Conservation (phyloP, 2,888 invertebrate genomes). For the Aphidoletes aphidimyza region DNA sequence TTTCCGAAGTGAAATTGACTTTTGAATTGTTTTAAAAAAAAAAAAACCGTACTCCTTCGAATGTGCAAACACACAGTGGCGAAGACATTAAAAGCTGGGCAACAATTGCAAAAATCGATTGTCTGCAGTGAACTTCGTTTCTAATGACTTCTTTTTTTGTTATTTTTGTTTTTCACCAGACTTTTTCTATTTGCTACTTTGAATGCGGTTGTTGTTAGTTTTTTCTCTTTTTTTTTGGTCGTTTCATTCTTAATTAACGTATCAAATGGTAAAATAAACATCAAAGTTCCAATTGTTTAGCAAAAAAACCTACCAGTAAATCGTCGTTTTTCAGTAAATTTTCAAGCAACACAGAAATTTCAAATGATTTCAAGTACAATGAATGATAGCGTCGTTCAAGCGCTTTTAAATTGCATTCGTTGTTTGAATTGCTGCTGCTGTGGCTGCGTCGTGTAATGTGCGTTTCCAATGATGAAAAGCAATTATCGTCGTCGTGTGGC, state of each 20-base stretch:
- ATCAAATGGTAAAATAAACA: too few species aligned
- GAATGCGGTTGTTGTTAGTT: too few species aligned
- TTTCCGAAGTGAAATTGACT: background rate
- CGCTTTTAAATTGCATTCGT: slow-evolving; percentile 68
- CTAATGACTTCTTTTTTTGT: background rate
- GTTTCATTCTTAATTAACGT: background rate
- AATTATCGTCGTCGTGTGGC: slow-evolving; percentile 52
- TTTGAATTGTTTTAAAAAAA: background rate
- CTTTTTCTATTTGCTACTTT: too few species aligned
- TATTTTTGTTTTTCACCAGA: too few species aligned
- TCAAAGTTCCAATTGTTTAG: background rate
- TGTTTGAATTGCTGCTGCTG: slow-evolving; percentile 56
- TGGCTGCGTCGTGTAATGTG: slow-evolving; percentile 54
- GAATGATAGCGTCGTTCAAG: slow-evolving; percentile 91
- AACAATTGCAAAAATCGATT: background rate
- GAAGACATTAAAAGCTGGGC: too few species aligned
- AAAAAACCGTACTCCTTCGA: too few species aligned
- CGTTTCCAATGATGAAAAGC: slow-evolving; percentile 52
- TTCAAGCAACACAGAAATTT: slow-evolving; percentile 93
- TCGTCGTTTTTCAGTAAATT: slow-evolving; percentile 74
- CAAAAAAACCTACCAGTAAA: slow-evolving; percentile 72
- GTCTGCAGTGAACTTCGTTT: background rate
- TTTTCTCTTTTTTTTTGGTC: background rate
- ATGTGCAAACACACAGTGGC: too few species aligned
- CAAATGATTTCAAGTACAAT: slow-evolving; percentile 86